Evolutionary conservation across 2,888 invertebrate genomes (phyloP).

Genomic region (Tetanocera ferruginea): DNA sequence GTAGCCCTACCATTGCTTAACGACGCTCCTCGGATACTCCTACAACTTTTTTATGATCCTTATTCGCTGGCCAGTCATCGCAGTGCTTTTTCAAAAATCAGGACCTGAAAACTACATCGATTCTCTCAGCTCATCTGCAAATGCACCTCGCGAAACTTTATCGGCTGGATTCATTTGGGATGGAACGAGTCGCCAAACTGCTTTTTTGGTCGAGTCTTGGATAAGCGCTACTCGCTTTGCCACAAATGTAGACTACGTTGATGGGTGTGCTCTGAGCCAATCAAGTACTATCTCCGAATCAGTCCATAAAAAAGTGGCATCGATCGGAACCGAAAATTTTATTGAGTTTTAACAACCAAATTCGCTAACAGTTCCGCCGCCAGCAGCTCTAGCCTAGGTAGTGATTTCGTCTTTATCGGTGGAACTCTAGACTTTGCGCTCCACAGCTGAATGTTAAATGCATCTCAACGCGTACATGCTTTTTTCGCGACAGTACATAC

Average conservation of each 20-base stretch:
- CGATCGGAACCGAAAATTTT: conserved; percentile 22
- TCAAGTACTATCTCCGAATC: conserved; percentile 45
- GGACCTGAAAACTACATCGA: conserved; percentile 32
- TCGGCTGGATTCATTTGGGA: conserved; percentile 31
- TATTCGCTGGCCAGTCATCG: conserved; percentile 24
- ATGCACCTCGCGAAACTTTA: conserved; percentile 32
- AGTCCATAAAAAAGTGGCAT: conserved; percentile 39
- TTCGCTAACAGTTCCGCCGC: conserved; percentile 20
- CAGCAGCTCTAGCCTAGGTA: conserved; percentile 39
- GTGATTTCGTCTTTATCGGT: conserved; percentile 40
- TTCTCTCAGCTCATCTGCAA: conserved; percentile 5
- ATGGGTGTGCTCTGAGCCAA: conserved; percentile 45
- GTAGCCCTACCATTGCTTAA: neutral
- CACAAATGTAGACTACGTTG: conserved; percentile 44
- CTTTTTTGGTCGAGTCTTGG: conserved; percentile 32
- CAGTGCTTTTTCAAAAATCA: neutral
- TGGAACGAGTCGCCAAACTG: conserved; percentile 37
- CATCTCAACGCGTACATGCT: neutral
- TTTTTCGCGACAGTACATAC: conserved; percentile 10
- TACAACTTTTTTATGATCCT: neutral
- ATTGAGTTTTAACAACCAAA: conserved; percentile 32
- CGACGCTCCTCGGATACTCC: conserved; percentile 4
- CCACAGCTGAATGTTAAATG: conserved; percentile 33
- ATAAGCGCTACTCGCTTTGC: conserved; percentile 41
- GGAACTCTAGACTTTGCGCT: conserved; percentile 42